Base-by-base conservation (phyloP, 2,888 invertebrate genomes). In the Erpobdella octoculata region DNA sequence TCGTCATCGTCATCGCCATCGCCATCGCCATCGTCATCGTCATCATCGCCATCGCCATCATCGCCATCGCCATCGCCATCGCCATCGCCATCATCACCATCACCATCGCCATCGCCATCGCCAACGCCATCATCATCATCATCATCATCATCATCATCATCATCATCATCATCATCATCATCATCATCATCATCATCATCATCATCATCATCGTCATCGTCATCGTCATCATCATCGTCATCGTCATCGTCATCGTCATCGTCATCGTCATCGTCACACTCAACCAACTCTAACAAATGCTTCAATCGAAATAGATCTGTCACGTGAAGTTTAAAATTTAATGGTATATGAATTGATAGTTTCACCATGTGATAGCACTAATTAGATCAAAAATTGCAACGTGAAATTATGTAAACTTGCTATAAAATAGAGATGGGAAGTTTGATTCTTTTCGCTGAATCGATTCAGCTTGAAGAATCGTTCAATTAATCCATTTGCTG, bases 81-180 rank as follows among this genome's bases (percentile, higher is more conserved):
- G n/a, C n/a, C 46, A 66, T 21, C 37, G 38, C 33, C 37, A 66
- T 66, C 41, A 18, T 41, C 41, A 41, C 9, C 41, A 18, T 12
- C 18, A 9, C 9, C 41, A 41, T 41, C 41, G 41, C 9, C 41
- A 41, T n/a, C 25, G 18, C 18, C 1, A 25, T 59, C 38, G 31
- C n/a, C 61, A 62, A 28, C 41, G 0, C 28, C 64, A 62, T 61
- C 71, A 46, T 64, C 71, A 64, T 61, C 71, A 46, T 46, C 71
- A 64, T 61, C 71, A 1, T 41, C 41, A 64, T 15, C 46, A 38
- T 21, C 71, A 71, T 28, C 71, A 64, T 37, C 71, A 62, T 41
- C 71, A 0, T 62, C 71, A 71, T 62, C 62, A 25, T 62, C 71
- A 64, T 62, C 71, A 64, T 38, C 62, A 37, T 41, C 70, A 2